phyloP scores from a whole-genome alignment of 2,888 invertebrate species.

The Lepidocyrtinus sp. region DNA sequence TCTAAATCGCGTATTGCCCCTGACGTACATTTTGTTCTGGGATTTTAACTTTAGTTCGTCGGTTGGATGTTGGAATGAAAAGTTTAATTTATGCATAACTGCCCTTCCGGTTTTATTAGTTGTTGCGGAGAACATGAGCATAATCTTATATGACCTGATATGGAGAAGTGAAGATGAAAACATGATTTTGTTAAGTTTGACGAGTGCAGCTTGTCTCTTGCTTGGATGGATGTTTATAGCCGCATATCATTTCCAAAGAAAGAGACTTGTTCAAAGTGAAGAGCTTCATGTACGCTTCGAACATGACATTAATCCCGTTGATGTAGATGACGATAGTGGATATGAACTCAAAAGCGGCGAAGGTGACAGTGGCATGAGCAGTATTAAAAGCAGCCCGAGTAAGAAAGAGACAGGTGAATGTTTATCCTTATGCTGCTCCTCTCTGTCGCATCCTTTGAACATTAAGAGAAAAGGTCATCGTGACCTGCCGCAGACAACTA shows the following conservation, averaged over 20 bases:
- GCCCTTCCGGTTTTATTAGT: conserved; percentile 65
- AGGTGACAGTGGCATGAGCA: conserved; percentile 15
- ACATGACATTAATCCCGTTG: not conserved
- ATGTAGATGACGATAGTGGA: conserved; percentile 25
- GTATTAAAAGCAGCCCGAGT: conserved; percentile 22
- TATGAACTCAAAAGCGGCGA: conserved; percentile 7
- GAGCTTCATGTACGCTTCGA: conserved; percentile 6
- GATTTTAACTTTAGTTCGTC: conserved; percentile 59
- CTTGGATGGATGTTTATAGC: conserved; percentile 53
- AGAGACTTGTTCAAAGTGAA: not conserved
- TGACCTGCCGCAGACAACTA: conserved; percentile 9
- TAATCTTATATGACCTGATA: conserved; percentile 62
- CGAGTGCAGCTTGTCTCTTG: conserved; percentile 62
- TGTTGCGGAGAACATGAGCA: conserved; percentile 62
- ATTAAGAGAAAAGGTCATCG: conserved; percentile 50
- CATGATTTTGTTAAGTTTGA: conserved; percentile 48
- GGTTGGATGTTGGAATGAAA: not conserved
- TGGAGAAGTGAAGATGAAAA: conserved; percentile 23
- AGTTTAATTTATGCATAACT: conserved; percentile 55
- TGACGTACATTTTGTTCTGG: conserved; percentile 68
- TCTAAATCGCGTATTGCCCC: conserved; percentile 39
- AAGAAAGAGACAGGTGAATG: conserved; percentile 53
- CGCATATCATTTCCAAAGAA: conserved; percentile 32
- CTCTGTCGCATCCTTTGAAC: conserved; percentile 61
- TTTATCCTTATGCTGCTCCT: conserved; percentile 57